Percentiles rank a stretch among this genome's conserved stretches.
Evolutionary conservation across 2,113 vertebrate genomes (phyloP).

Genomic region (Phyllopteryx taeniolatus): DNA sequence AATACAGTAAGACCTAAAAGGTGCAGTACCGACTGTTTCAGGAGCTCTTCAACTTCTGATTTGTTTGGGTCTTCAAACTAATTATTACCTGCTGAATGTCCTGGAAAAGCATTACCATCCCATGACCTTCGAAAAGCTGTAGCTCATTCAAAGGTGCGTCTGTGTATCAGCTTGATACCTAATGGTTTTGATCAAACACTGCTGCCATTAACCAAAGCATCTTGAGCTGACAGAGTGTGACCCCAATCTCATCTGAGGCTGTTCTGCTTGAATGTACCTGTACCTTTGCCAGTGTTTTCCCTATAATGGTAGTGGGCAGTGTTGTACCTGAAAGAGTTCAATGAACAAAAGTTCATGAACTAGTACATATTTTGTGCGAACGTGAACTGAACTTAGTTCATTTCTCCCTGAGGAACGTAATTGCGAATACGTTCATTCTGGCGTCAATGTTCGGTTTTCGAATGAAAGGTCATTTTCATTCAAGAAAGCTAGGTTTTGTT

Average conservation of each 20-base stretch:
- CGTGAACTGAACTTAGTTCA: no score
- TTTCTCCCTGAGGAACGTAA: no score
- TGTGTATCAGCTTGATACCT: background rate
- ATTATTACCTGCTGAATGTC: background rate
- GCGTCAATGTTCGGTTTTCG: no score
- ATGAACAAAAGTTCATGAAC: no score
- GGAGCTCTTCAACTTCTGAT: background rate
- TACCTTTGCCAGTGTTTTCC: background rate
- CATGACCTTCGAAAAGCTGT: background rate
- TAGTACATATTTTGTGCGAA: no score
- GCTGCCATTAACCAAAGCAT: conserved; percentile 8
- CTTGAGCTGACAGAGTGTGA: background rate
- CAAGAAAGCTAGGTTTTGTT: no score
- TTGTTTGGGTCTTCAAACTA: background rate
- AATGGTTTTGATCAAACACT: background rate
- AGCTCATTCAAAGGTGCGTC: background rate
- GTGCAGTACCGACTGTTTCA: background rate
- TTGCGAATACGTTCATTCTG: no score
- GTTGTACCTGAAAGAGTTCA: no score
- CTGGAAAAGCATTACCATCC: background rate
- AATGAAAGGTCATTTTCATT: no score
- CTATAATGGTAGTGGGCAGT: background rate
- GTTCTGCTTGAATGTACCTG: background rate
- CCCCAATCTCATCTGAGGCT: conserved; percentile 5
- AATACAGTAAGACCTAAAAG: background rate